Conservation (phyloP, 2,888 invertebrate species). For the Ectropis crepuscularia region DNA sequence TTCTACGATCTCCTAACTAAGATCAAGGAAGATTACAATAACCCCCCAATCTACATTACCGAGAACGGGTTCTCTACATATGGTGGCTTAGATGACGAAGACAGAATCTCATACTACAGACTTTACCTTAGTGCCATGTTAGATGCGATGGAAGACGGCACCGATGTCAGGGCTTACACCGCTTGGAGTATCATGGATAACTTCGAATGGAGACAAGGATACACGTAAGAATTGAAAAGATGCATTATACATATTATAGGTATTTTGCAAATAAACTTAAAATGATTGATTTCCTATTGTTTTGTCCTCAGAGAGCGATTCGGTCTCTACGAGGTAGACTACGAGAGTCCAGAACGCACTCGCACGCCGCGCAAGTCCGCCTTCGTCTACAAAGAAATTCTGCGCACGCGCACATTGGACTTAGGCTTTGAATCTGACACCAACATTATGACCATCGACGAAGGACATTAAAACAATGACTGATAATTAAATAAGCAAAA, state of each 20-base stretch:
- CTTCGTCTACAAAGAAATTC: slow-evolving; percentile 75
- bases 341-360: slow-evolving; percentile 80
- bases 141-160: slow-evolving; percentile 67
- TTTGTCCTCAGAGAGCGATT: slow-evolving; percentile 44
- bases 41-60: slow-evolving; percentile 80
- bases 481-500: not conserved
- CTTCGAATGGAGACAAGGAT: slow-evolving; percentile 85
- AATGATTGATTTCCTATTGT: not conserved
- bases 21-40: slow-evolving; percentile 71
- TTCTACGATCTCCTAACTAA: slow-evolving; percentile 80
- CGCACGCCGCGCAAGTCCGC: slow-evolving; percentile 87
- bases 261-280: no score
- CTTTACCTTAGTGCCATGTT: slow-evolving; percentile 63
- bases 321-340: slow-evolving; percentile 88
- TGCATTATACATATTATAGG: no score
- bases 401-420: slow-evolving; percentile 61
- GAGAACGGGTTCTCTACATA: slow-evolving; percentile 77
- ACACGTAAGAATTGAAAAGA: slow-evolving; percentile 57
- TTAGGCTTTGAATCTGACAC: slow-evolving; percentile 49
- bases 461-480: slow-evolving; percentile 42
- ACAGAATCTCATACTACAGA: slow-evolving; percentile 64
- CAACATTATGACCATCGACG: slow-evolving; percentile 47
- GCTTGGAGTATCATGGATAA: slow-evolving; percentile 86
- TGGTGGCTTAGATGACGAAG: slow-evolving; percentile 64
- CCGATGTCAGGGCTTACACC: slow-evolving; percentile 74